Evolutionary conservation across 1,140 invertebrate genomes (phyloP), one percentile per base, ranked within the genome.

Genomic region (Samia ricini): DNA sequence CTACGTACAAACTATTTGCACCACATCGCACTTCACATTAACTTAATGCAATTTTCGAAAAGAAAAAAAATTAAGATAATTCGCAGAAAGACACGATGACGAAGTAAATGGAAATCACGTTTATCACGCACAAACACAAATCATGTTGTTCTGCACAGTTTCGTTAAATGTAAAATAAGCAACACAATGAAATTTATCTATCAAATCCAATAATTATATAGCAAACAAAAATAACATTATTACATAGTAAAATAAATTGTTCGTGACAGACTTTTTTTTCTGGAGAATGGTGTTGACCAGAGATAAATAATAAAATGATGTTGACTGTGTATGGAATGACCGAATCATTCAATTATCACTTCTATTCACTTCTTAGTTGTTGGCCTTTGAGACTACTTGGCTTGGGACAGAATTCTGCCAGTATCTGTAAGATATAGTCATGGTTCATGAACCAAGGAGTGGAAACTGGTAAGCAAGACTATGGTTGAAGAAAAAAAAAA

Each of bases 21-120:
- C 87, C 76, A 81, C 84, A 90, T 90, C 71, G 78, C 82, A 82
- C 72, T 81, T 74, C 71, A 79, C n/a, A n/a, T n/a, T n/a, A n/a
- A n/a, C n/a, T n/a, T n/a, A 3, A 79, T 77, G 64, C 81, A 78
- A 67, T 60, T 50, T 66, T 71, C 73, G 74, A 63, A 77, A 68
- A 77, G n/a, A n/a, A n/a, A 75, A 72, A 72, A 73, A 80, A 74
- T 66, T 2, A 71, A 64, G 75, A 69, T 74, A 72, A 79, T 64
- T 71, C 70, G 71, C 68, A 69, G 63, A 48, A 81, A 81, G 75
- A 83, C 83, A 77, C 75, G 68, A 81, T 77, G 81, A 81, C 81
- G 81, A 76, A 72, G 69, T 79, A 71, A 81, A 72, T 70, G 7
- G 69, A 71, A 77, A 68, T 77, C 74, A 77, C 56, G 70, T 70